A percentile compares a stretch with the other conserved stretches of the same genome.
Conservation (phyloP, 2,888 invertebrate species). For the Acleris holmiana region DNA sequence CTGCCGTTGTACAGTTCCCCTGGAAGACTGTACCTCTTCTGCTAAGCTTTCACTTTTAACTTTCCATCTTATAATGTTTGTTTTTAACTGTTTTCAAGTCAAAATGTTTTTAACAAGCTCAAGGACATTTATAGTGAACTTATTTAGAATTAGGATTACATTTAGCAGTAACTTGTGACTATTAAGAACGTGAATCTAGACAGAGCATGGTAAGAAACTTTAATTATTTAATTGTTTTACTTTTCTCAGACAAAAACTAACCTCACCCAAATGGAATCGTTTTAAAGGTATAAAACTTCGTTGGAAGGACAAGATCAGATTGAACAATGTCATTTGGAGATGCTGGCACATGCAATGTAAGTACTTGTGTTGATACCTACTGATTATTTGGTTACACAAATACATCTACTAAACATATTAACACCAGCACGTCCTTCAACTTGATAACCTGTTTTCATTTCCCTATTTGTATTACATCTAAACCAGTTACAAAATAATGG, state of each 20-base stretch:
- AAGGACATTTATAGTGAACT: slow-evolving; percentile 68
- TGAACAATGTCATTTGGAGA: slow-evolving; percentile 99
- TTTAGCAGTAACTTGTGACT: slow-evolving; percentile 68
- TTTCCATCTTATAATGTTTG: slow-evolving; percentile 63
- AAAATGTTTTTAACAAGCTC: slow-evolving; percentile 69
- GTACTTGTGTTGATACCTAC: slow-evolving; percentile 47
- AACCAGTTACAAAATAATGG: neutral
- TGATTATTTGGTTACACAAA: too few species aligned
- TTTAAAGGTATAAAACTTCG: slow-evolving; percentile 98
- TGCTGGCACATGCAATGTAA: slow-evolving; percentile 99
- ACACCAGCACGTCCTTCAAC: neutral
- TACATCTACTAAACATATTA: neutral
- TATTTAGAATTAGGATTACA: slow-evolving; percentile 57
- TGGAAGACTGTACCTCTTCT: slow-evolving; percentile 57
- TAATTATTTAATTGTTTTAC: slow-evolving; percentile 47
- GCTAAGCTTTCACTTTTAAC: slow-evolving; percentile 43
- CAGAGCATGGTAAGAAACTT: slow-evolving; percentile 66
- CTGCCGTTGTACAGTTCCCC: slow-evolving; percentile 62
- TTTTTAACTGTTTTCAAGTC: slow-evolving; percentile 60
- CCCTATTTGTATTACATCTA: neutral
- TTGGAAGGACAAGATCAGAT: slow-evolving; percentile 99
- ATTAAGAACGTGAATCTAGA: slow-evolving; percentile 43
- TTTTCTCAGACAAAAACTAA: slow-evolving; percentile 96
- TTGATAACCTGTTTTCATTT: neutral
- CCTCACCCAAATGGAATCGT: slow-evolving; percentile 99